These are phyloP conservation scores for Matsumyia berberina DNA, from an alignment of 2,888 invertebrate genomes.

Conservation along the genomic window DNA sequence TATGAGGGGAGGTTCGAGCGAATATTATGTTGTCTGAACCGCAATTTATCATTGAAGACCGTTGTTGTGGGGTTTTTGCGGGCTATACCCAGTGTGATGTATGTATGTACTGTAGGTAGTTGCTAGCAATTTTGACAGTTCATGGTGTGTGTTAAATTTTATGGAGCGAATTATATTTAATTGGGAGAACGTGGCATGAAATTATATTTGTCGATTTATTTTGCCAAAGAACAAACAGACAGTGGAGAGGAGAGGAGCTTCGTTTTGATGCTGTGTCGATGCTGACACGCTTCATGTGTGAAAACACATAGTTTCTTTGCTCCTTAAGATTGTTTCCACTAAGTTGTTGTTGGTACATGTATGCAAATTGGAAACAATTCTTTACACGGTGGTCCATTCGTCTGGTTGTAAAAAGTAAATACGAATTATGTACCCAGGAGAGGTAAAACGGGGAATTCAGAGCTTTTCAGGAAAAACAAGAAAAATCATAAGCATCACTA, in stretches of 20 bases:
- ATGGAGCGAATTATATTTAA: constrained; percentile 70
- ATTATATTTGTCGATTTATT: constrained; percentile 39
- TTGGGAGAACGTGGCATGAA: constrained; percentile 59
- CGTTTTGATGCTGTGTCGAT: no score
- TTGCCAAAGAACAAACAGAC: not conserved
- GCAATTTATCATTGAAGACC: constrained; percentile 56
- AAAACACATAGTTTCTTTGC: no score
- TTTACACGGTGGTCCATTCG: no score
- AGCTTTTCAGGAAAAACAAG: no score
- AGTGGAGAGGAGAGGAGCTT: not conserved
- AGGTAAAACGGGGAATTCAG: no score
- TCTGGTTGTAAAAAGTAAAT: no score
- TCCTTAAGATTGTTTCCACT: no score
- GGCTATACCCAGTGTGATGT: not conserved
- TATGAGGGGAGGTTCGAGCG: constrained; percentile 22
- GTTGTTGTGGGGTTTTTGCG: not conserved
- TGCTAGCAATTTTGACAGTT: constrained; percentile 60
- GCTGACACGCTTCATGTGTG: no score
- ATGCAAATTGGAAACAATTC: no score
- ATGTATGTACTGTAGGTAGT: constrained; percentile 2
- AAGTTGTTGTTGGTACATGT: no score
- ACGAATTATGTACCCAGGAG: no score
- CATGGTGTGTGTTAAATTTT: constrained; percentile 63
- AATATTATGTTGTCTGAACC: constrained; percentile 63
- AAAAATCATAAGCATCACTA: no score